phyloP scores from a whole-genome alignment of 2,797 vertebrate species.

The Brachyalestes nurse region DNA sequence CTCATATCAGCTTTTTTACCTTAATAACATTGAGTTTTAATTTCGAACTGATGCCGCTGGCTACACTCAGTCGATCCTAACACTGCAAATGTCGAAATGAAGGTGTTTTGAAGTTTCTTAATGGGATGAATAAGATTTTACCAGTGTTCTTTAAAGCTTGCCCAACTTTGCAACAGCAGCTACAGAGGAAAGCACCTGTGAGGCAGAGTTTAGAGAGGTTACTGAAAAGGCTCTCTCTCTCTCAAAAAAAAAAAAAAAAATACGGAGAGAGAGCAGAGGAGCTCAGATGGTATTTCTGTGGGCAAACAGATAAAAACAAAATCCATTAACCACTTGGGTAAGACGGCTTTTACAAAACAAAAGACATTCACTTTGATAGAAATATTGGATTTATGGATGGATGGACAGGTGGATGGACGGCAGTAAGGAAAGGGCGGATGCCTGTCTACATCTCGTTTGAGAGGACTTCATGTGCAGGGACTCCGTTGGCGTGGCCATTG shows the following conservation, averaged over 20 bases:
- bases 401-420: constrained; percentile 3
- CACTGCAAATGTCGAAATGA: too few species aligned
- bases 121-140: too few species aligned
- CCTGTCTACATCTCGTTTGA: constrained; percentile 89
- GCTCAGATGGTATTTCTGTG: not conserved
- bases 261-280: not conserved
- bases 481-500: constrained; percentile 80
- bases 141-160: not conserved
- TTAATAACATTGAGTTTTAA: too few species aligned
- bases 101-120: not conserved
- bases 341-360: not conserved
- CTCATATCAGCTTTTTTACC: too few species aligned
- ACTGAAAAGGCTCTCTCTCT: not conserved
- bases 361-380: not conserved
- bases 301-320: not conserved
- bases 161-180: not conserved
- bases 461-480: constrained; percentile 80
- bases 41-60: too few species aligned
- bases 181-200: not conserved
- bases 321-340: not conserved
- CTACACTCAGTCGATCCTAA: too few species aligned
- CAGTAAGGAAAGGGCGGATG: constrained; percentile 20
- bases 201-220: not conserved
- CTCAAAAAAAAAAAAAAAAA: not conserved
- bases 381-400: not conserved